Conservation (phyloP, 2,888 invertebrate genomes). For the Drosophila lutescens region DNA sequence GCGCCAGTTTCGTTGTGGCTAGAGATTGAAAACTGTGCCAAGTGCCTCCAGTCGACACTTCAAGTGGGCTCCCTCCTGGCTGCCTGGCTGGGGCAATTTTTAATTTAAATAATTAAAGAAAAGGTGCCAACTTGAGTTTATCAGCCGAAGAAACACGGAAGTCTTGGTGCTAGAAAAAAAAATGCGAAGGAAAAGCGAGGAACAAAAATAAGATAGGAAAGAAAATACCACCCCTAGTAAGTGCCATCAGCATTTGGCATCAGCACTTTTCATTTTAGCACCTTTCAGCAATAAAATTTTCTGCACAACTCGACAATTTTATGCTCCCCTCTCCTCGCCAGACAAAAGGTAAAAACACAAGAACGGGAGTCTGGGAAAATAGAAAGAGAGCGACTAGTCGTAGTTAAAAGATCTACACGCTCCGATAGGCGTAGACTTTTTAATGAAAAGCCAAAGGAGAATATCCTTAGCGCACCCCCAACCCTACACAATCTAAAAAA, state of each 20-base stretch:
- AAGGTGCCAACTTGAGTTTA: constrained; percentile 32
- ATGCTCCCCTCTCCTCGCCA: constrained; percentile 27
- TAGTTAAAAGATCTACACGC: constrained; percentile 67
- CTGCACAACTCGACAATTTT: constrained; percentile 76
- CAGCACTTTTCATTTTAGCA: constrained; percentile 79
- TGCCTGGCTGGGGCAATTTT: constrained; percentile 51
- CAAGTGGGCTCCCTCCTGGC: constrained; percentile 35
- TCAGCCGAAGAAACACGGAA: constrained; percentile 16
- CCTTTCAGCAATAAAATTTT: constrained; percentile 78
- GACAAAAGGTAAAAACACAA: constrained; percentile 71
- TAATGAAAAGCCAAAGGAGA: constrained; percentile 69
- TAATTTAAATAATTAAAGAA: constrained; percentile 78
- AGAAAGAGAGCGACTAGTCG: constrained; percentile 32
- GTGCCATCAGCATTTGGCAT: constrained; percentile 54
- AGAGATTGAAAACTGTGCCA: constrained; percentile 74
- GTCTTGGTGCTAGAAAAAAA: not conserved
- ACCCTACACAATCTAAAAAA: not conserved
- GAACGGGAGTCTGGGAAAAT: constrained; percentile 7
- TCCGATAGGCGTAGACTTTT: constrained; percentile 68
- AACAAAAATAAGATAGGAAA: constrained; percentile 1
- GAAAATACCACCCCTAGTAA: constrained; percentile 15
- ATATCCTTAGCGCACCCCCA: constrained; percentile 13
- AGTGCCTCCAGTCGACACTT: constrained; percentile 57
- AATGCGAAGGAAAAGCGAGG: not conserved
- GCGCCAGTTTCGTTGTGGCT: constrained; percentile 59